Percentiles rank a stretch among this genome's conserved stretches.
Evolutionary conservation across 2,113 vertebrate species (phyloP).

Genomic region (Semnornis frantzii): DNA sequence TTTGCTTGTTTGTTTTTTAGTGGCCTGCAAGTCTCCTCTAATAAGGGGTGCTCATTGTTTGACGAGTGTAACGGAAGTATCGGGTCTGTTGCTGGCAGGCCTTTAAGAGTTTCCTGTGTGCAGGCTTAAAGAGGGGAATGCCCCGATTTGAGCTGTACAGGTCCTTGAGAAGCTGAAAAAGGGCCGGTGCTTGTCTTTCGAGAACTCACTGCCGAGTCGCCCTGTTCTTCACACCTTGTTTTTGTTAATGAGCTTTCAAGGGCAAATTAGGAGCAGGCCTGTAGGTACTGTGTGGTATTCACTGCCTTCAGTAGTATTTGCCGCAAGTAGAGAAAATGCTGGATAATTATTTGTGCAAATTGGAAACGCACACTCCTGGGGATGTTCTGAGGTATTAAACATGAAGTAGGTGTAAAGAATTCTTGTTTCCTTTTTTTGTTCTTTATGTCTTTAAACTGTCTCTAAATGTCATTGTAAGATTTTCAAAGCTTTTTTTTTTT

Average conservation of each 20-base stretch:
- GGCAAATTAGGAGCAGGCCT: not conserved
- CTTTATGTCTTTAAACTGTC: not conserved
- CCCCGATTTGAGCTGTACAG: rapidly evolving
- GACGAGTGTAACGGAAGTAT: no score
- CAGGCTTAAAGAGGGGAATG: not conserved
- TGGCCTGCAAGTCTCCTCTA: no score
- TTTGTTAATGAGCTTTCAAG: no score
- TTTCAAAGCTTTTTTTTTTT: not conserved
- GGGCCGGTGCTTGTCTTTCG: not conserved
- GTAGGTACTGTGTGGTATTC: not conserved
- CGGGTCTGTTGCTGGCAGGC: not conserved
- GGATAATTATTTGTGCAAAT: not conserved
- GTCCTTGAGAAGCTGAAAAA: not conserved
- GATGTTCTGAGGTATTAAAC: not conserved
- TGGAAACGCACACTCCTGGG: rapidly evolving
- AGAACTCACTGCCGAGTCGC: rapidly evolving
- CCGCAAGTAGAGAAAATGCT: not conserved
- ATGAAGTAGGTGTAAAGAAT: not conserved
- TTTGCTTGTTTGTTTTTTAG: no score
- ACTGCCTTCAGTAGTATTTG: not conserved
- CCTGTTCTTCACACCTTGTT: rapidly evolving
- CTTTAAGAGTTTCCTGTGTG: not conserved
- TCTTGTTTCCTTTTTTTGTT: rapidly evolving
- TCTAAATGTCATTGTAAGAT: not conserved
- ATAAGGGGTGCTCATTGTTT: not conserved